phyloP scores from a whole-genome alignment of 2,797 vertebrate species.

The Myotis vivesi region DNA sequence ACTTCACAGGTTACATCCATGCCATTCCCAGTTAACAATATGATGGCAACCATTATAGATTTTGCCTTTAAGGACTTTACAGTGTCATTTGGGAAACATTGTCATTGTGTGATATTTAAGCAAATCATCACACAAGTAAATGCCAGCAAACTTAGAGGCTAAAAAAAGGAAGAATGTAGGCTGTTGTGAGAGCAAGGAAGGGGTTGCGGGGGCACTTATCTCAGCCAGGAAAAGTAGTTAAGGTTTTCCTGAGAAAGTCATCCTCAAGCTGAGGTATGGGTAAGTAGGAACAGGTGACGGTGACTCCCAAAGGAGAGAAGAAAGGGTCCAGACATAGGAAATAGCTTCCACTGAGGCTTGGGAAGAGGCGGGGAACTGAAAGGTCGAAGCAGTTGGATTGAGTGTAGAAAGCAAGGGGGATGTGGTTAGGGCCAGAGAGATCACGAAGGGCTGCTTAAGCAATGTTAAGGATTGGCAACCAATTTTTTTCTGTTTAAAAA shows the following conservation, averaged over 20 bases:
- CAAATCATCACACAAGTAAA: neutral
- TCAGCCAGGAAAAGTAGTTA: neutral
- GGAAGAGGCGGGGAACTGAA: neutral
- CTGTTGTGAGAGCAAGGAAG: neutral
- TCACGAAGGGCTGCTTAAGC: neutral
- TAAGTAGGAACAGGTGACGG: neutral
- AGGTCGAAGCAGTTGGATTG: neutral
- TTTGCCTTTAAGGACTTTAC: neutral
- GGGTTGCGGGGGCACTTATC: neutral
- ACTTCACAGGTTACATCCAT: neutral
- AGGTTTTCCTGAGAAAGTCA: slow-evolving; percentile 3
- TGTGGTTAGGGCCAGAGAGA: neutral
- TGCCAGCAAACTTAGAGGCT: neutral
- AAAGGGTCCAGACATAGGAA: neutral
- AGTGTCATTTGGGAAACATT: neutral
- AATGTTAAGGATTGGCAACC: neutral
- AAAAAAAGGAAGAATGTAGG: neutral
- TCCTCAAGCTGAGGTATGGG: neutral
- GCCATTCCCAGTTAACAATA: neutral
- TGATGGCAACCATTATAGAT: neutral
- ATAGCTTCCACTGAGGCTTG: neutral
- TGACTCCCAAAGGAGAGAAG: neutral
- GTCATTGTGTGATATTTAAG: neutral
- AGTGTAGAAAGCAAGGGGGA: neutral
- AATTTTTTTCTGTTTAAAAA: neutral